Evolutionary conservation across 2,888 invertebrate species (phyloP), one percentile per base, ranked within the genome.

Genomic region (Megastigmus dorsalis): DNA sequence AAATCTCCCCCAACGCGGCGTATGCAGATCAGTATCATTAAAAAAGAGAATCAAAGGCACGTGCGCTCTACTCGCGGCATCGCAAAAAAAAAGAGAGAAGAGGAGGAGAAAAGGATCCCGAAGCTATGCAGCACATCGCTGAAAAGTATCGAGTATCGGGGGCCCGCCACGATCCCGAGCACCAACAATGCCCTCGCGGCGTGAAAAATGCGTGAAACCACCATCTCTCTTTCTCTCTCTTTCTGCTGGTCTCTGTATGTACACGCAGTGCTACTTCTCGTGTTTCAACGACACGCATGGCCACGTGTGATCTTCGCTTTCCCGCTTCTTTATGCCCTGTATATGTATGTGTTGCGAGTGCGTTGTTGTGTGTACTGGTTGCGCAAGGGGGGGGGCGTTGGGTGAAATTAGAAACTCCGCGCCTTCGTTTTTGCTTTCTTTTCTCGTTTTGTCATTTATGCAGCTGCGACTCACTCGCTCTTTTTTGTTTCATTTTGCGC

Each of bases 21-120:
- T n/a, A n/a, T n/a, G n/a, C n/a, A 41, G 10, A 65, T 66, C 30
- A 5, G 10, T 23, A 66, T 30, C 28, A 30, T 10, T 20, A 65
- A 66, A 38, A 66, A n/a, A n/a, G n/a, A n/a, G n/a, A n/a, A 41
- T 66, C 66, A 66, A 26, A 66, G 66, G 15, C 66, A 23, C 50
- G 20, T 50, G 26, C 26, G n/a, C 38, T 1, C 1, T 41, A 7
- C 9, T n/a, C n/a, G n/a, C n/a, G 5, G 20, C 55, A 1, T 23
- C n/a, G 33, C 9, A 30, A 20, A 38, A 26, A 18, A 50, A n/a
- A 28, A 1, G 9, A 28, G 36, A 9, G 38, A 28, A n/a, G n/a
- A 36, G 23, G n/a, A 3, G 23, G 33, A 28, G 15, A 28, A 28
- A 15, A 33, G 33, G 15, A 28, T 18, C 50, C 26, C 13, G 10